Evolutionary conservation across 2,888 invertebrate genomes (phyloP), one percentile per base, ranked within the genome.

Genomic region (Phaonia tiefii): DNA sequence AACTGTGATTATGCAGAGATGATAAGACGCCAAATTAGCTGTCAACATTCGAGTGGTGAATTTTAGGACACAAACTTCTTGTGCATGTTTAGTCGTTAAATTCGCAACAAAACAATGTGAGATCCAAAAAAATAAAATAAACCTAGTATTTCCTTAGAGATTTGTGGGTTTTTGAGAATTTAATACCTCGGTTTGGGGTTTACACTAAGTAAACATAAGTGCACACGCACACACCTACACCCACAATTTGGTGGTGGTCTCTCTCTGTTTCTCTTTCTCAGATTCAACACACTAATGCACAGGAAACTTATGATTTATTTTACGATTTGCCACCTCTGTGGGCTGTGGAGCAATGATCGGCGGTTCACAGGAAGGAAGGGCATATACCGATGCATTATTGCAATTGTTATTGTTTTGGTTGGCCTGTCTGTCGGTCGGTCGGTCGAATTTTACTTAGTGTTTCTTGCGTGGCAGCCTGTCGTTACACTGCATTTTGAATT

Each of bases 401-500:
- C 8, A 58, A 46, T 63, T 58, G 15, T 31, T 71, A 67, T 78
- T 56, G 13, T 10, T 65, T 63, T 76, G 22, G 51, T 42, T 37
- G 25, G 58, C 42, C 39, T 70, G 0, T 31, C 17, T 73, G 44
- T 63, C 66, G 56, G 11, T 37, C 15, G 26, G 11, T 51, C 54
- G 31, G n/a, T 31, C 46, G 44, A 51, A 17, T 15, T 31, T 31
- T 60, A n/a, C 39, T 60, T 60, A 17, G 8, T 39, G 10, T 31
- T 71, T 67, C n/a, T 67, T 20, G 10, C 49, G 67, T 65, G n/a
- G 39, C 46, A 39, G 67, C 31, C n/a, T 51, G 56, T 11, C 42
- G 31, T 8, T 31, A 31, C 8, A 31, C 8, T 80, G 74, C 73
- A 77, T 70, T 80, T 39, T 58, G 70, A 58, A 74, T 74, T 71